Conservation (phyloP, 2,113 vertebrate species). For the Meriones unguiculatus region DNA sequence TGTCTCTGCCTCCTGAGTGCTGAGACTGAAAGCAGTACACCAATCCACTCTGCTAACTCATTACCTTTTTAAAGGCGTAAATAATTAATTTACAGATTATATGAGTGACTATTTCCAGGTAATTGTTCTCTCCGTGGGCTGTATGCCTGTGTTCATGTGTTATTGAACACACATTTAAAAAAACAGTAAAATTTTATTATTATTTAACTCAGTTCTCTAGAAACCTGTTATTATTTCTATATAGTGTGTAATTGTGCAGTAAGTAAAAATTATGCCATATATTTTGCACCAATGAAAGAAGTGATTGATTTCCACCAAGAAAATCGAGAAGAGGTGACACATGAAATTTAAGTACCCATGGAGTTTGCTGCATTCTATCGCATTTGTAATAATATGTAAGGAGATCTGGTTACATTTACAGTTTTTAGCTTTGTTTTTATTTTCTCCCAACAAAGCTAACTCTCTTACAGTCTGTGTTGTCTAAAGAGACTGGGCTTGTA, state of each 20-base stretch:
- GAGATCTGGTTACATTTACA: slow-evolving; percentile 12
- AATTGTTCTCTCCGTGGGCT: not conserved
- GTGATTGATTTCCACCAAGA: not conserved
- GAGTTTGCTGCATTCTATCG: not conserved
- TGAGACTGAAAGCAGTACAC: not conserved
- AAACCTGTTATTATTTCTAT: not conserved
- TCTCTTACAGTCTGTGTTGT: not conserved
- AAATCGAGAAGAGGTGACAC: not conserved
- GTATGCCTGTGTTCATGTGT: not conserved
- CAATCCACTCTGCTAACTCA: not conserved
- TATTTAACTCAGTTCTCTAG: not conserved
- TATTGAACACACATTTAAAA: not conserved
- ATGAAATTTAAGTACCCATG: not conserved
- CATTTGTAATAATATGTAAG: not conserved
- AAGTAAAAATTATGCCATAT: not conserved
- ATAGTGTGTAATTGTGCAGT: not conserved
- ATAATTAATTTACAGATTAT: not conserved
- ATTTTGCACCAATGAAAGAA: not conserved
- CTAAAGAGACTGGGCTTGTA: not conserved
- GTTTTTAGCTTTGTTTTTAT: not conserved
- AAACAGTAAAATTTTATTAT: not conserved
- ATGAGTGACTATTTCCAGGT: not conserved
- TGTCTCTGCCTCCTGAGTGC: not conserved
- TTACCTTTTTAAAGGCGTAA: not conserved
- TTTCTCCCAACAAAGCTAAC: not conserved